phyloP scores from a whole-genome alignment of 1,140 invertebrate species.

The Pogonus chalceus region DNA sequence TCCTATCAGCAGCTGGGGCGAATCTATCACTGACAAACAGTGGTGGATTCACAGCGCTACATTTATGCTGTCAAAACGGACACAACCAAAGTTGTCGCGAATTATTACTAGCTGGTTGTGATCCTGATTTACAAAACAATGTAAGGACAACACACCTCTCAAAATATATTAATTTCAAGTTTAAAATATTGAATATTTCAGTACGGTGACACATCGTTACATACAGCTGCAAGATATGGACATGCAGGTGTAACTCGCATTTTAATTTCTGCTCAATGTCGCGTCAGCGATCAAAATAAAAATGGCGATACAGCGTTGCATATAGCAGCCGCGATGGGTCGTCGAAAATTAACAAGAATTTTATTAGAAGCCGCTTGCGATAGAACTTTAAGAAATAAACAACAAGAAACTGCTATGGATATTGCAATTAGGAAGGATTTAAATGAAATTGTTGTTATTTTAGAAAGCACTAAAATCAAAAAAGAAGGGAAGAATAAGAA shows the following conservation, averaged over 20 bases:
- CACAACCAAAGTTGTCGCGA: conserved; percentile 92
- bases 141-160: conserved; percentile 42
- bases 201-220: conserved; percentile 93
- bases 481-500: conserved; percentile 34
- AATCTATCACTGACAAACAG: conserved; percentile 69
- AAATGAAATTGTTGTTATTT: conserved; percentile 34
- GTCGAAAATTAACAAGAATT: conserved; percentile 84
- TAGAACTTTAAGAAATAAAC: conserved; percentile 72
- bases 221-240: conserved; percentile 89
- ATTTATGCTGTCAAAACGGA: conserved; percentile 90
- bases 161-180: conserved; percentile 9
- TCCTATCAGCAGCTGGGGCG: conserved; percentile 60
- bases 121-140: conserved; percentile 85
- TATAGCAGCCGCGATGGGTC: conserved; percentile 86
- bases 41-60: conserved; percentile 85
- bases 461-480: conserved; percentile 35
- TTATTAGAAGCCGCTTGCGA: conserved; percentile 79
- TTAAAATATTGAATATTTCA: conserved; percentile 35
- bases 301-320: conserved; percentile 92
- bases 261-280: conserved; percentile 78
- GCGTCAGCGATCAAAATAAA: conserved; percentile 86
- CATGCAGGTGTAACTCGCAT: conserved; percentile 93
- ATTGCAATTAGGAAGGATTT: conserved; percentile 76
- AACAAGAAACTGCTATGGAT: conserved; percentile 82
- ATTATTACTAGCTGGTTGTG: conserved; percentile 74